phyloP scores from a whole-genome alignment of 2,113 vertebrate species.

The Caloenas nicobarica region DNA sequence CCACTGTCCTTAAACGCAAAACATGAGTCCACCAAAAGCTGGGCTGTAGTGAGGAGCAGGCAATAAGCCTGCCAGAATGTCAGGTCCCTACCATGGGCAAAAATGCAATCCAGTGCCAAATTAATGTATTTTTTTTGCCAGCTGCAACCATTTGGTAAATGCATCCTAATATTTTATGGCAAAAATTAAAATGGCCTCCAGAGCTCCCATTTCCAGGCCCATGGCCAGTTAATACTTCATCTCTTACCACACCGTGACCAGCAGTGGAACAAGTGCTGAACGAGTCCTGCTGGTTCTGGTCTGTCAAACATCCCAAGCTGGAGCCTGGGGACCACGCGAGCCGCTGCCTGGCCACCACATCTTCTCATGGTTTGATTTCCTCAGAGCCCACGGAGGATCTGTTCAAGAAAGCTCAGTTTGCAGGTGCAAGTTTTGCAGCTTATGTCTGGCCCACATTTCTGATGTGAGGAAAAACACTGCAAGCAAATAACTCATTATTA shows the following conservation, averaged over 20 bases:
- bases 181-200: not conserved
- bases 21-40: not conserved
- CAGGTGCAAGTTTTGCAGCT: not conserved
- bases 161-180: not conserved
- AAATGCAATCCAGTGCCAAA: not conserved
- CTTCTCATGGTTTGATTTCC: not conserved
- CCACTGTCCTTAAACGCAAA: not conserved
- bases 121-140: not conserved
- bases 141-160: not conserved
- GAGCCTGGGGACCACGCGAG: not conserved
- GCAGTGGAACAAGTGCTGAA: slow-evolving; percentile 1
- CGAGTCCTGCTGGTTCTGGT: slow-evolving; percentile 14
- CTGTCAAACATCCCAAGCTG: not conserved
- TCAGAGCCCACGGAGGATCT: not conserved
- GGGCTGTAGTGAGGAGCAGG: not conserved
- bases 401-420: not conserved
- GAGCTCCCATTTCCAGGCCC: slow-evolving; percentile 52
- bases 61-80: not conserved
- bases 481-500: not conserved
- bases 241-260: not conserved
- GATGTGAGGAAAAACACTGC: not conserved
- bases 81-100: not conserved
- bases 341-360: not conserved
- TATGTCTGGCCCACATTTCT: not conserved
- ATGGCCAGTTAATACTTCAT: slow-evolving; percentile 47